A percentile compares a stretch with the other conserved stretches of the same genome.
Conservation (phyloP, 53 echinoderm and acorn worm species). For the Astropecten irregularis region DNA sequence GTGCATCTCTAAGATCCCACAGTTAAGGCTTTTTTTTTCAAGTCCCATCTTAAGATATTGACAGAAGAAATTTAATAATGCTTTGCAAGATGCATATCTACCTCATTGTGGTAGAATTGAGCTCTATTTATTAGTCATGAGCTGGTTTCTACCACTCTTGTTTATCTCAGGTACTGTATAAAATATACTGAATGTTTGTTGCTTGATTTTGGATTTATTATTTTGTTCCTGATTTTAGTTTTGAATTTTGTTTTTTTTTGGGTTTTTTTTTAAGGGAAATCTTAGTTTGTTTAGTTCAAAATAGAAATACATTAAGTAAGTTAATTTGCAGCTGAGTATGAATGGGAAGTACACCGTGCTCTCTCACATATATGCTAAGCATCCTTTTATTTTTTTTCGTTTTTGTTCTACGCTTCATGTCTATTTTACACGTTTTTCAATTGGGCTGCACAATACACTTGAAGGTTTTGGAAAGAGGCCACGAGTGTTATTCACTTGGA, state of each 20-base stretch:
- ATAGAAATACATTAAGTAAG: conserved; percentile 30
- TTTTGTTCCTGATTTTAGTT: no score
- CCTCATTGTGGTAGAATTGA: conserved; percentile 39
- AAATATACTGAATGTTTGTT: conserved; percentile 1
- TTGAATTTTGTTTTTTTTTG: neutral
- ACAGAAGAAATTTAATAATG: conserved; percentile 41
- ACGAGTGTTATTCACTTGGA: no score
- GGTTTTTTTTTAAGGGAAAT: conserved; percentile 5
- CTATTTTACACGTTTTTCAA: neutral
- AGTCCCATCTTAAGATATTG: conserved; percentile 50
- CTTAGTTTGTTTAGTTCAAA: neutral
- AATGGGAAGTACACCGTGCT: neutral
- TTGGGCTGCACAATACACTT: neutral
- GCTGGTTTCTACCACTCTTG: conserved; percentile 17
- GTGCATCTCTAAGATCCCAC: conserved; percentile 53
- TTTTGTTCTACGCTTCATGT: no score
- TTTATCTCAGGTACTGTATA: conserved; percentile 57
- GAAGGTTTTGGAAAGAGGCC: no score
- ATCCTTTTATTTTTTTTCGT: neutral
- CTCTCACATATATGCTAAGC: conserved; percentile 24
- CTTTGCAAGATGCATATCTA: conserved; percentile 50
- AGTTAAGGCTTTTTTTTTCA: conserved; percentile 34
- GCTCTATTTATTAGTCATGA: conserved; percentile 34
- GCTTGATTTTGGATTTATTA: no score
- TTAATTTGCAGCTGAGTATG: conserved; percentile 54